Evolutionary conservation across 35 echinoderm and acorn worm species (phyloP), one percentile per base, ranked within the genome.

Genomic region (Nesometra sesokonis): DNA sequence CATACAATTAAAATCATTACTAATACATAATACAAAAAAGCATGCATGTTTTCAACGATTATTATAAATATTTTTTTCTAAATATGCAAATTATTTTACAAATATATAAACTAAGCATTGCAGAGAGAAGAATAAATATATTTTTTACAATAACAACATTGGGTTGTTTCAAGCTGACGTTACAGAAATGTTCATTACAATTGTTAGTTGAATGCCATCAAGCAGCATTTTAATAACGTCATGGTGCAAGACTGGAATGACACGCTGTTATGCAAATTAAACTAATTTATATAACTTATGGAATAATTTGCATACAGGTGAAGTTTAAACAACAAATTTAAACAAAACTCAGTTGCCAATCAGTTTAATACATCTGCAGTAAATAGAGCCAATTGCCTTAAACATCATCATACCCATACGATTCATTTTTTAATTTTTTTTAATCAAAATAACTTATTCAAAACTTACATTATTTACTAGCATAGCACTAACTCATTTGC

Each of bases 11-110:
- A 67, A 67, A 67, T 67, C 2, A 67, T 67, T 67, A 67, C 52
- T 67, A 67, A 67, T 27, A 67, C 23, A 13, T 67, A 67, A 67
- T 67, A 67, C 52, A 67, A 67, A 67, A n/a, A 67, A 67, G 52
- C 52, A 67, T 67, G 52, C 52, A 67, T 67, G 2, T 67, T 67
- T 67, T 67, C 23, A 67, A 67, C 23, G 52, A 67, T 67, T 67
- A 67, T 67, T 67, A 67, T 67, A 67, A 67, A 67, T 67, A 67
- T 67, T 67, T 67, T 67, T 67, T 67, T 67, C 52, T 67, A 67
- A 67, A 67, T 67, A 67, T 67, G 52, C 52, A 67, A 67, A 67
- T 19, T 67, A 67, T 17, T 27, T 67, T 67, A 67, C 52, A 67
- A 67, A 67, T 67, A 67, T 67, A 67, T 67, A 67, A 67, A 67